Evolutionary conservation across 2,113 vertebrate genomes (phyloP), one percentile per base, ranked within the genome.

Genomic region (Melanostigma gelatinosum): DNA sequence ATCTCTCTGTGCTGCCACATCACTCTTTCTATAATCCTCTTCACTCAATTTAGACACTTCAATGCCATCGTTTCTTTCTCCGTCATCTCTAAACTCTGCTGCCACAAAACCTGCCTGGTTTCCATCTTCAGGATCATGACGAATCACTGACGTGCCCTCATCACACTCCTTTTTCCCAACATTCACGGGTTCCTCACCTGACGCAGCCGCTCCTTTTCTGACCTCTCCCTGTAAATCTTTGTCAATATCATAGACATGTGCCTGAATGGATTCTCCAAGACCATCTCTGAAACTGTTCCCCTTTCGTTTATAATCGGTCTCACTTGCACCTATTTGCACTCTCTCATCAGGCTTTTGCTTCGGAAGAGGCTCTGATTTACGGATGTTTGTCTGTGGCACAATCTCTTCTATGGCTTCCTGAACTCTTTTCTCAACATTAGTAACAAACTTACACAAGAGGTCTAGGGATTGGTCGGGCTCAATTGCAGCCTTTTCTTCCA

Each of bases 401-500:
- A 89, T 88, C n/a, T 93, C 88, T 11, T 90, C 44, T 50, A 93
- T 93, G 18, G 90, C 88, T 73, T 90, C 34, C 65, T 93, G 92
- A 66, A 94, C 86, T 88, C 86, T 93, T 90, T 90, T 92, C 85
- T 92, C 95, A 27, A 93, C 90, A 82, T 91, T 91, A 34, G 71
- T 73, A 27, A 91, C 84, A 93, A 93, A 95, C 20, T 78, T 70
- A 76, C 76, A 66, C 73, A 95, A 71, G 27, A 93, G 24, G 40
- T 94, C 92, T 36, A 95, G 76, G 22, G 94, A 93, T 16, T 75
- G 54, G 20, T 94, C 92, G 0, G 72, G n/a, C 6, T 84, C 83
- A 44, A 42, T 64, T 40, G 27, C 27, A 70, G 48, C 8, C 4
- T 54, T 34, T 63, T 64, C 73, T 61, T 52, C 74, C 29, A 50